Percentiles rank a stretch among this genome's conserved stretches.
These are phyloP conservation scores for Creontiades dilutus DNA, from an alignment of 2,888 invertebrate species.

Conservation along the genomic window DNA sequence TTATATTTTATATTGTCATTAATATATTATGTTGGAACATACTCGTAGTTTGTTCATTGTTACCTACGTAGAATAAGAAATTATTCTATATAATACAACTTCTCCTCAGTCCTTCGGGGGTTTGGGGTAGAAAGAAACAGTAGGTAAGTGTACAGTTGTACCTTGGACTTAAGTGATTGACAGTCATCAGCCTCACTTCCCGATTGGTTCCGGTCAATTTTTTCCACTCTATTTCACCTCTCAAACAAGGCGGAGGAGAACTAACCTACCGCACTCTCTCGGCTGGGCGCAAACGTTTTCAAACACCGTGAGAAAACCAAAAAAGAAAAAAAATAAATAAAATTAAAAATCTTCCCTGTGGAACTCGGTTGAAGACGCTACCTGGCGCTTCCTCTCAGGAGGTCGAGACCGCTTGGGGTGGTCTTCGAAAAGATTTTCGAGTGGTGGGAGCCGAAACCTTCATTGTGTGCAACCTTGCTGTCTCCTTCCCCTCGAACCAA, in stretches of 20 bases:
- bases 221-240: background rate
- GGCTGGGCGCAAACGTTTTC: background rate
- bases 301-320: constrained; percentile 54
- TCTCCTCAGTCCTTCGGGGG: too few species aligned
- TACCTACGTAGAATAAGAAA: too few species aligned
- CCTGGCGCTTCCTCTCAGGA: background rate
- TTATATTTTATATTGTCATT: too few species aligned
- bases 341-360: background rate
- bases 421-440: constrained; percentile 1
- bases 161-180: too few species aligned
- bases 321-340: background rate
- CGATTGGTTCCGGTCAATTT: background rate
- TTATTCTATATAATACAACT: too few species aligned
- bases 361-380: background rate
- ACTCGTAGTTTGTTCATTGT: too few species aligned
- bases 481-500: background rate
- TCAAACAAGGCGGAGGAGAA: background rate
- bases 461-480: background rate
- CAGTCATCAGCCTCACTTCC: too few species aligned
- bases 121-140: too few species aligned
- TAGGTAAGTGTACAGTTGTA: too few species aligned
- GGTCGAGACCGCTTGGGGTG: constrained; percentile 26
- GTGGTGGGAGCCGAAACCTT: background rate
- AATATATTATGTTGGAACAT: too few species aligned
- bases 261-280: constrained; percentile 30